Evolutionary conservation across 2,113 vertebrate species (phyloP), one percentile per base, ranked within the genome.

Genomic region (Psettodes erumei): DNA sequence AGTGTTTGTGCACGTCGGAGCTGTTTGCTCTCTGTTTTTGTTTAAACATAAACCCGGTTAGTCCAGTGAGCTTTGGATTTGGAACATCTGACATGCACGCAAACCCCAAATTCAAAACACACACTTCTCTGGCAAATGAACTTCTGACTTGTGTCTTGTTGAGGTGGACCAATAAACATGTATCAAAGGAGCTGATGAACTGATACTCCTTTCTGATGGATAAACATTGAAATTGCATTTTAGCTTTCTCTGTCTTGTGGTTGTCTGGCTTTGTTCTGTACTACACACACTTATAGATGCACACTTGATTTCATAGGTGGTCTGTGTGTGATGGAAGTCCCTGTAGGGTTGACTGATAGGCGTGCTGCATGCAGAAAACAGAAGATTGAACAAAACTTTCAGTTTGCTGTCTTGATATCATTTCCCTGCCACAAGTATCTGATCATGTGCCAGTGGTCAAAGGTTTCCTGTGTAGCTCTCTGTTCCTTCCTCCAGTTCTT

Each of bases 1-100:
- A 62, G 69, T 62, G 60, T 84, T 71, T 79, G 62, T 74, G 61
- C 54, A 61, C 68, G 59, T 85, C 45, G 45, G 43, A 2, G 3
- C 30, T 86, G 73, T 89, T 92, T 91, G 75, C 81, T 23, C 42
- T 86, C 50, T 88, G 87, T 71, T 88, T 89, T 90, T 90, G 68
- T 91, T 90, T 82, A 85, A 90, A 90, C 89, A 91, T 67, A 77
- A 88, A 86, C 86, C 89, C 48, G 72, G 85, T 90, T 83, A 33
- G 75, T 86, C 91, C 58, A 82, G 89, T 83, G 71, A 82, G 73
- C 61, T 68, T 70, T 35, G 59, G 65, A 77, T 80, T 65, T 79
- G 42, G 12, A 86, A 72, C 79, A 74, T 42, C 77, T 87, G 72
- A 88, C 71, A 71, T 50, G 53, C 78, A 75, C 63, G 75, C 84